Conservation (phyloP, 2,113 vertebrate species). For the Thunnus thynnus region DNA sequence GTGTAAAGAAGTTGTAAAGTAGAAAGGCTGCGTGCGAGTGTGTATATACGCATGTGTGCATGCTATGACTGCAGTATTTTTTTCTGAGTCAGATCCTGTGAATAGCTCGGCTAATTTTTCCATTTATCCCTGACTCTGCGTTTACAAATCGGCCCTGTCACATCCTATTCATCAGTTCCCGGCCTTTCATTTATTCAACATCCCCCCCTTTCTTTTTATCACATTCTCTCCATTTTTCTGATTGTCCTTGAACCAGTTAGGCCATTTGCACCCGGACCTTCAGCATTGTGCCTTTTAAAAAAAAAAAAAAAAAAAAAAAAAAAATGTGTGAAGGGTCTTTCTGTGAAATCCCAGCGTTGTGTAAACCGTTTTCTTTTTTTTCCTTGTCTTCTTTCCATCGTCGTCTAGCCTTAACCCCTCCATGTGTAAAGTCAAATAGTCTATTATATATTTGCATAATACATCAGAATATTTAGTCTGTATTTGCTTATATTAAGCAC, state of each 20-base stretch:
- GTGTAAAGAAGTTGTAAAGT: conserved; percentile 2
- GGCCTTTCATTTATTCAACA: conserved; percentile 62
- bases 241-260: conserved; percentile 18
- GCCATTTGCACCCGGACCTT: conserved; percentile 11
- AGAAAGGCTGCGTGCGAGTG: background rate
- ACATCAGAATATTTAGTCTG: conserved; percentile 27
- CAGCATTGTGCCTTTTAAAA: background rate
- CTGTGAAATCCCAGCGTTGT: background rate
- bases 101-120: conserved; percentile 66
- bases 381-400: background rate
- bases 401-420: background rate
- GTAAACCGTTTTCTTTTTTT: no score
- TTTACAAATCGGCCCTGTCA: conserved; percentile 72
- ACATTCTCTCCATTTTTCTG: conserved; percentile 11
- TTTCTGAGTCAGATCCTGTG: conserved; percentile 70
- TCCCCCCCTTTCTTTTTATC: conserved; percentile 33
- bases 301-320: background rate
- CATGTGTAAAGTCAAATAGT: conserved; percentile 20
- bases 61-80: conserved; percentile 62
- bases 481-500: conserved; percentile 43
- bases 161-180: conserved; percentile 69
- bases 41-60: conserved; percentile 9
- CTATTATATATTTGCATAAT: conserved; percentile 33
- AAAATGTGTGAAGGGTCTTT: background rate
- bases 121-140: conserved; percentile 71